A percentile compares a stretch with the other conserved stretches of the same genome.
These are phyloP conservation scores for Coracopsis vasa DNA, from an alignment of 2,113 vertebrate species.

Conservation along the genomic window DNA sequence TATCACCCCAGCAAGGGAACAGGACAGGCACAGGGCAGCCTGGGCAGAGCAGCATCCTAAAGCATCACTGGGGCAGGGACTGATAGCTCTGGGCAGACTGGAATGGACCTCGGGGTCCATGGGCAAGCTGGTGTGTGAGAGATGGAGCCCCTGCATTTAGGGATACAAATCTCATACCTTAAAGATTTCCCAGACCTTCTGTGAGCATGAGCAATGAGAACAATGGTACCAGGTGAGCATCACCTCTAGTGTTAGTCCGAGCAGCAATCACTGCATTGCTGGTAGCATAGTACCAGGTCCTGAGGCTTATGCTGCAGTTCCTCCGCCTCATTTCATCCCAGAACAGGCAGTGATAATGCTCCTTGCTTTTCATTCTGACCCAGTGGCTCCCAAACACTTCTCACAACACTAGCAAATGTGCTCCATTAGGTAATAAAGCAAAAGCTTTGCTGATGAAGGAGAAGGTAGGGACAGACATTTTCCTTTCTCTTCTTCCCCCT, in stretches of 20 bases:
- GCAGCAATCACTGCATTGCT: not conserved
- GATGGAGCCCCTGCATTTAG: not conserved
- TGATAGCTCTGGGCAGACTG: not conserved
- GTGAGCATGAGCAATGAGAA: not conserved
- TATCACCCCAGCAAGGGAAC: not conserved
- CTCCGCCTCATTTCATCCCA: not conserved
- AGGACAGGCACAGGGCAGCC: not conserved
- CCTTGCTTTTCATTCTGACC: not conserved
- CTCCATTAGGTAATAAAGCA: not conserved
- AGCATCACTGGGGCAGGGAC: not conserved
- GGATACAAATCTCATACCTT: not conserved
- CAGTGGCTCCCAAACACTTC: not conserved
- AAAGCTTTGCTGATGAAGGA: not conserved
- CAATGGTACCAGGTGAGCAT: not conserved
- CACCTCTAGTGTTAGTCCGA: not conserved
- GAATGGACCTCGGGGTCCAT: not conserved
- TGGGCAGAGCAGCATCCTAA: not conserved
- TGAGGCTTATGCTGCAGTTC: not conserved
- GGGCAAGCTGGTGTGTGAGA: not conserved
- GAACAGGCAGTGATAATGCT: not conserved
- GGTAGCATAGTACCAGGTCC: not conserved
- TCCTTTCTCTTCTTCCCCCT: not conserved
- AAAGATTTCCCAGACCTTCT: not conserved
- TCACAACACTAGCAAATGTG: not conserved
- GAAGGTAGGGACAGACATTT: not conserved